Evolutionary conservation across 2,797 vertebrate genomes (phyloP).

Genomic region (Tangara arthus): DNA sequence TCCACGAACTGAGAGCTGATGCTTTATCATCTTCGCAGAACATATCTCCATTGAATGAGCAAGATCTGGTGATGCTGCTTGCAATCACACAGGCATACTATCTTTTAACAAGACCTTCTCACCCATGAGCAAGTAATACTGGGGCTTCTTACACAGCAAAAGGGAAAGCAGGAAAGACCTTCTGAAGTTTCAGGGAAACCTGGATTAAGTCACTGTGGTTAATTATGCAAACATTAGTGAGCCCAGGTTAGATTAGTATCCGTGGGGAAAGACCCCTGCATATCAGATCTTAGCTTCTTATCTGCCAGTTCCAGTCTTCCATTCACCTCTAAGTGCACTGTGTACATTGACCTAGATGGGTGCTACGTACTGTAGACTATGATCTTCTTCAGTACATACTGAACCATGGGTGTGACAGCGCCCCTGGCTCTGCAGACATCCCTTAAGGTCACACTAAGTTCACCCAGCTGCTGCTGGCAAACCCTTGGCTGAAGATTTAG

Average conservation of each 20-base stretch:
- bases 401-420: slow-evolving; percentile 1
- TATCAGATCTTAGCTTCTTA: not conserved
- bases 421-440: not conserved
- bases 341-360: not conserved
- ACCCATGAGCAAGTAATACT: not conserved
- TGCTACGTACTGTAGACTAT: not conserved
- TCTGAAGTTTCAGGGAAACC: not conserved
- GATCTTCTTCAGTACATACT: not conserved
- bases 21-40: not conserved
- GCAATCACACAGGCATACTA: not conserved
- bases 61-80: not conserved
- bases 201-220: not conserved
- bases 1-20: not conserved
- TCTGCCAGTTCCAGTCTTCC: not conserved
- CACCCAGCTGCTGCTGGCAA: slow-evolving; percentile 3
- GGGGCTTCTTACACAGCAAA: not conserved
- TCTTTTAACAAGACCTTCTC: not conserved
- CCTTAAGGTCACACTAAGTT: not conserved
- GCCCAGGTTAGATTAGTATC: not conserved
- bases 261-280: not conserved
- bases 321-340: not conserved
- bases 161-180: not conserved
- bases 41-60: not conserved
- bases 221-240: not conserved
- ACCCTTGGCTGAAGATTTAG: not conserved